A percentile compares a stretch with the other conserved stretches of the same genome.
Conservation (phyloP, 2,797 vertebrate genomes). For the Numenius phaeopus region DNA sequence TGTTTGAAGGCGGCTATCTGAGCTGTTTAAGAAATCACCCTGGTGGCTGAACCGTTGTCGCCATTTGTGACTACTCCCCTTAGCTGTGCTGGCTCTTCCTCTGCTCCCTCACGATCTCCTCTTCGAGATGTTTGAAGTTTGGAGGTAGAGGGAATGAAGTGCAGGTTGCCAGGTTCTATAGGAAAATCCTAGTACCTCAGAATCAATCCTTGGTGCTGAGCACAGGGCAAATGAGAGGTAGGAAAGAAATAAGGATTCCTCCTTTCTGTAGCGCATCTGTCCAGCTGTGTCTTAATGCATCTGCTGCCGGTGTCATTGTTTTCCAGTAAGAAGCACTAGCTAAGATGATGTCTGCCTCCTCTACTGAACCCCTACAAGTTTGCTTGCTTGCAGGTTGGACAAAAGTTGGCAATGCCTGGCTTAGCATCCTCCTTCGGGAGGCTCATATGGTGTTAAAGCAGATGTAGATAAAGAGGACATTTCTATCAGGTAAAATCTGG, state of each 20-base stretch:
- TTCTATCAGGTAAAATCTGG: background rate
- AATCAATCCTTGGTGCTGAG: background rate
- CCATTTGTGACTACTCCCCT: constrained; percentile 1
- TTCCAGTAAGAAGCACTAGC: background rate
- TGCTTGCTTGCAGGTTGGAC: background rate
- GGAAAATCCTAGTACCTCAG: background rate
- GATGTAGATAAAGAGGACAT: background rate
- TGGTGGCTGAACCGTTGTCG: background rate
- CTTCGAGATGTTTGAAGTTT: constrained; percentile 7
- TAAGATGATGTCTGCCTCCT: background rate
- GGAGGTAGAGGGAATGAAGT: background rate
- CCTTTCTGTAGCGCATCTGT: background rate
- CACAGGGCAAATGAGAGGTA: background rate
- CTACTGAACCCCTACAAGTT: background rate
- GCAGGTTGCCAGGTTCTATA: background rate
- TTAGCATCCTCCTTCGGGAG: background rate
- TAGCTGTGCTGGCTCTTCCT: background rate
- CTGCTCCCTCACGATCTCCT: background rate
- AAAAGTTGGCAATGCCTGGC: background rate
- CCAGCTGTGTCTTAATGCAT: background rate
- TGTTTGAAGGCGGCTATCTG: constrained; percentile 14
- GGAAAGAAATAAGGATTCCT: background rate
- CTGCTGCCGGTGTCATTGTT: background rate
- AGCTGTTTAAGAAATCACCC: constrained; percentile 27
- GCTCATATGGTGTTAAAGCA: background rate